Conservation (phyloP, 1,140 invertebrate species). For the Oedothorax gibbosus region DNA sequence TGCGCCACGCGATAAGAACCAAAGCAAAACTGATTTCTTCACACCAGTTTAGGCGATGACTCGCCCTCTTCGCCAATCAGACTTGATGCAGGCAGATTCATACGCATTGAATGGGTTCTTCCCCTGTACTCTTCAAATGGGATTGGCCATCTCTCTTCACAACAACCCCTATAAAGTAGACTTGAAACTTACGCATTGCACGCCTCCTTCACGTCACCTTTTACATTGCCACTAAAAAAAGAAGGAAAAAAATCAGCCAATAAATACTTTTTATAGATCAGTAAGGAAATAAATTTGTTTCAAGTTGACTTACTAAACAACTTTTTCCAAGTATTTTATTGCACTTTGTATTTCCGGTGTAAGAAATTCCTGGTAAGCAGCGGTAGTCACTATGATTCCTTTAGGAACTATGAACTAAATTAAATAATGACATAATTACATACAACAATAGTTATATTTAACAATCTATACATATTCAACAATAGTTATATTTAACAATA, state of each 20-base stretch:
- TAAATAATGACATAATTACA: neutral
- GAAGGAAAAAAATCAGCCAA: neutral
- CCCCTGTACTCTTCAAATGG: too few species aligned
- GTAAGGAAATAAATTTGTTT: neutral
- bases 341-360: conserved; percentile 1
- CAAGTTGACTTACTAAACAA: conserved; percentile 32
- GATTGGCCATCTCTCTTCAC: too few species aligned
- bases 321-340: conserved; percentile 25
- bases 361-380: conserved; percentile 66
- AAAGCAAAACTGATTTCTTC: too few species aligned
- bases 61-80: too few species aligned
- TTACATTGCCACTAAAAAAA: neutral
- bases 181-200: conserved; percentile 11
- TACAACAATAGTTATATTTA: too few species aligned
- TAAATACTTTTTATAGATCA: neutral
- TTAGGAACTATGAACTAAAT: conserved; percentile 69
- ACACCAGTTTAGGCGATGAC: too few species aligned
- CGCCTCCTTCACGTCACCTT: neutral
- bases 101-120: too few species aligned
- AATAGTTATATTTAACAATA: too few species aligned
- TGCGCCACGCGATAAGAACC: too few species aligned
- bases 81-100: too few species aligned
- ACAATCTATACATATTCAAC: too few species aligned
- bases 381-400: conserved; percentile 75
- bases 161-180: too few species aligned